Conservation (phyloP, 2,888 invertebrate species). For the Lasioglossum villosulum region DNA sequence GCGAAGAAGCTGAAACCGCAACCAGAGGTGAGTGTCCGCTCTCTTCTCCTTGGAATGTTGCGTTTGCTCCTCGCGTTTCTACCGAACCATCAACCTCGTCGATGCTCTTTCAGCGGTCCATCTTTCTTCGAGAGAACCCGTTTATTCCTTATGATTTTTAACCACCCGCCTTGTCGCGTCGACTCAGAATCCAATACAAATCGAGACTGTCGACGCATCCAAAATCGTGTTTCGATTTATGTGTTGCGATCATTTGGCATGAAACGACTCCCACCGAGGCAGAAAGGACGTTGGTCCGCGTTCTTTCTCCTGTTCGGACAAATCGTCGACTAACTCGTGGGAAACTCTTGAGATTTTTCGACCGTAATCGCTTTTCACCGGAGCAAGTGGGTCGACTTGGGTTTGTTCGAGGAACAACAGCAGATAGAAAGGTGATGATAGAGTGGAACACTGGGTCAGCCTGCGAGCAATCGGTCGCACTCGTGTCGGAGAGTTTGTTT, state of each 20-base stretch:
- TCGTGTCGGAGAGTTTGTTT: not conserved
- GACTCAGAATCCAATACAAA: not conserved
- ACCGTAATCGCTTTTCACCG: not conserved
- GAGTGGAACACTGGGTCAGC: constrained; percentile 9
- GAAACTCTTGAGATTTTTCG: not conserved
- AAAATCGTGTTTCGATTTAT: too few species aligned
- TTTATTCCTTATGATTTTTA: not conserved
- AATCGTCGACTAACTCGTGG: constrained; percentile 1
- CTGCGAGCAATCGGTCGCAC: not conserved
- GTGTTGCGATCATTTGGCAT: not conserved
- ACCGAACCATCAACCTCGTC: constrained; percentile 38
- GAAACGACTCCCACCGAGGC: not conserved
- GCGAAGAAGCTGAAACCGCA: constrained; percentile 66
- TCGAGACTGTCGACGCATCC: too few species aligned
- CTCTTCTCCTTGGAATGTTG: constrained; percentile 71
- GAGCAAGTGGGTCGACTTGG: constrained; percentile 16
- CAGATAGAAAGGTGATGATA: constrained; percentile 16
- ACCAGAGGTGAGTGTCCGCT: constrained; percentile 72
- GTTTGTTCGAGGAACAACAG: not conserved
- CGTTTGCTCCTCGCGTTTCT: constrained; percentile 59
- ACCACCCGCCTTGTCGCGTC: not conserved
- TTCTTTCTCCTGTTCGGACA: not conserved
- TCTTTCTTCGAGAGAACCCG: not conserved
- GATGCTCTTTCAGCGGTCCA: constrained; percentile 18
- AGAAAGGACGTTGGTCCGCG: not conserved